phyloP scores from a whole-genome alignment of 2,888 invertebrate genomes.

The Rhaphigaster nebulosa region DNA sequence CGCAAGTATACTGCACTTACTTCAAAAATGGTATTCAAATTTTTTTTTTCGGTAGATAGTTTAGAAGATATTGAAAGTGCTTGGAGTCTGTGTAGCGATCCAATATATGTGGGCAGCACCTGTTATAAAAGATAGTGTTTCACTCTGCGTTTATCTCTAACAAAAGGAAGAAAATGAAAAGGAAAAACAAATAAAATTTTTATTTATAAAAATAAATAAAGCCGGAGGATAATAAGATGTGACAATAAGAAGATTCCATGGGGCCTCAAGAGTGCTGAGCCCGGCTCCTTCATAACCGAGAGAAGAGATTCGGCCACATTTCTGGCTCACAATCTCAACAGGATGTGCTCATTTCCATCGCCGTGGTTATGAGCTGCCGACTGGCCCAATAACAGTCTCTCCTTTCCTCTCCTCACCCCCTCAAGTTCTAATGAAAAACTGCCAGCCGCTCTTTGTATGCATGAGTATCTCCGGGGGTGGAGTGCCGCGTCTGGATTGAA shows the following conservation, averaged over 20 bases:
- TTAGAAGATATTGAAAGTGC: no score
- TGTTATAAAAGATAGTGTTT: neutral
- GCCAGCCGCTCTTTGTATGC: slow-evolving; percentile 22
- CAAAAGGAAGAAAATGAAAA: neutral
- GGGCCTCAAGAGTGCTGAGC: neutral
- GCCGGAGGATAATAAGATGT: neutral
- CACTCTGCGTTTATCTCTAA: neutral
- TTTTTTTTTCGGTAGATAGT: no score
- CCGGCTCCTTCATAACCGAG: neutral
- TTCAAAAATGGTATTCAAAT: no score
- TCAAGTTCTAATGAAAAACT: neutral
- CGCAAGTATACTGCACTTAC: no score
- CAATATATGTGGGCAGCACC: no score
- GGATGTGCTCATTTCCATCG: neutral
- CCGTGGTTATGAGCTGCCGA: neutral
- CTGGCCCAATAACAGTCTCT: neutral
- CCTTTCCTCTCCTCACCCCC: neutral
- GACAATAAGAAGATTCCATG: neutral
- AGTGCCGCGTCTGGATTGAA: neutral
- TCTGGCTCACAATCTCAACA: neutral
- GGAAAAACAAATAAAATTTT: neutral
- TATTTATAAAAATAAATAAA: slow-evolving; percentile 11
- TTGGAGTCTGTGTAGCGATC: no score
- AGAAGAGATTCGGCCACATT: neutral
- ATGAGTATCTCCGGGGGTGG: neutral